Evolutionary conservation across 2,888 invertebrate genomes (phyloP), one percentile per base, ranked within the genome.

Genomic region (Teleiodes luculella): DNA sequence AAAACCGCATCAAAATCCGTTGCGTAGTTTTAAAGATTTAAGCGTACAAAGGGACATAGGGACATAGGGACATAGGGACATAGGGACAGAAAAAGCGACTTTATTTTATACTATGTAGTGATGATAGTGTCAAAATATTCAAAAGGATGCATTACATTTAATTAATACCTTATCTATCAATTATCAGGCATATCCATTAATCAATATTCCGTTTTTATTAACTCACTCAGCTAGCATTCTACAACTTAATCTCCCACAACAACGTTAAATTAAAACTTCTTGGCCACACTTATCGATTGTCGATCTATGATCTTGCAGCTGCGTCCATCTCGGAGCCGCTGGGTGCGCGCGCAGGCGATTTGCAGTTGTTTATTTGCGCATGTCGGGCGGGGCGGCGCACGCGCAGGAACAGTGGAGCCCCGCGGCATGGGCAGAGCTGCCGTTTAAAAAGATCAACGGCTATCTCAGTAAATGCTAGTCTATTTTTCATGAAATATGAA

Each of bases 371-470:
- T 65, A 67, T 67, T 64, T 64, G 59, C 57, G 59, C 51, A 57
- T 52, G 59, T 52, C 62, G 68, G 86, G 85, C 82, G 86, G 73
- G 82, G 77, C 63, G 57, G 59, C 65, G 77, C 86, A 86, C 84
- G 85, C 83, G 56, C 24, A 24, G n/a, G n/a, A n/a, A 24, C 24
- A 24, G 24, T 24, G 6, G 57, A 69, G 74, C 73, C 59, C 59
- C 61, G 67, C 72, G 62, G 43, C 57, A 67, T 64, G 67, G 67
- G 71, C 71, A 65, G 65, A 64, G 71, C 71, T 76, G 76, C 74
- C 72, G 77, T 72, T 79, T 65, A 66, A 24, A 24, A 24, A 33
- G 13, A n/a, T 43, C 7, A 20, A 43, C 43, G n/a, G 43, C 28
- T 43, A 24, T 43, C 24, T 11, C 20, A 43, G 33, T 7, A 24